These are phyloP conservation scores for Xenops minutus DNA, from an alignment of 2,797 vertebrate genomes.

Conservation along the genomic window DNA sequence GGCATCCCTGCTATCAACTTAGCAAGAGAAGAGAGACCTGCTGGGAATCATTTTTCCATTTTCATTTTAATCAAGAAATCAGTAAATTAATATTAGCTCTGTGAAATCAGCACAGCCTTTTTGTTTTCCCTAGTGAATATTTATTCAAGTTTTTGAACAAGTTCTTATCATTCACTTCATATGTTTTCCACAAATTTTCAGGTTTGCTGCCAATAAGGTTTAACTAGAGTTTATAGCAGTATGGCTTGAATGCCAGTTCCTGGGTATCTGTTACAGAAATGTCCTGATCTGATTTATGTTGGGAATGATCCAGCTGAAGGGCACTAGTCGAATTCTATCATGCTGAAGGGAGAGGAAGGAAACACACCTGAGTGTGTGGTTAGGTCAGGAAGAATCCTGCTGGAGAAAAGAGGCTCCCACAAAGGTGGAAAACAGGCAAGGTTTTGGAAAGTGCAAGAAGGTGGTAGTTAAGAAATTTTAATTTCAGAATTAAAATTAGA, in stretches of 20 bases:
- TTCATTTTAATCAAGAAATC: constrained; percentile 62
- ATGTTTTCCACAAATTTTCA: neutral
- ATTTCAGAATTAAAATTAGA: constrained; percentile 2
- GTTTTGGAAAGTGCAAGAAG: neutral
- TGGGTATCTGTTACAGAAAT: neutral
- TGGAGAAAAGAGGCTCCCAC: neutral
- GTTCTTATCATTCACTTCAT: neutral
- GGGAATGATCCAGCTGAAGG: neutral
- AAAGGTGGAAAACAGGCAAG: neutral
- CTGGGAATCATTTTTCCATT: constrained; percentile 50
- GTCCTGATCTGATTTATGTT: neutral
- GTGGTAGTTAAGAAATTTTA: constrained; percentile 19
- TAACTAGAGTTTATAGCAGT: neutral
- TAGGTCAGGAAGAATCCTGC: neutral
- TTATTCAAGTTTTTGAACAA: constrained; percentile 34
- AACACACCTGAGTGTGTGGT: neutral
- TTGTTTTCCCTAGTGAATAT: constrained; percentile 32
- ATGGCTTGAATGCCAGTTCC: neutral
- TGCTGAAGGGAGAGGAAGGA: neutral
- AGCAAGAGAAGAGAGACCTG: constrained; percentile 28
- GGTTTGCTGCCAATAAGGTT: neutral
- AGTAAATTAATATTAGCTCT: constrained; percentile 55
- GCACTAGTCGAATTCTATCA: neutral
- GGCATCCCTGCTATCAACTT: constrained; percentile 43
- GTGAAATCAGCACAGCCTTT: constrained; percentile 7